These are phyloP conservation scores for Oscheius sp. DNA, from an alignment of 2,888 invertebrate species.

Conservation along the genomic window DNA sequence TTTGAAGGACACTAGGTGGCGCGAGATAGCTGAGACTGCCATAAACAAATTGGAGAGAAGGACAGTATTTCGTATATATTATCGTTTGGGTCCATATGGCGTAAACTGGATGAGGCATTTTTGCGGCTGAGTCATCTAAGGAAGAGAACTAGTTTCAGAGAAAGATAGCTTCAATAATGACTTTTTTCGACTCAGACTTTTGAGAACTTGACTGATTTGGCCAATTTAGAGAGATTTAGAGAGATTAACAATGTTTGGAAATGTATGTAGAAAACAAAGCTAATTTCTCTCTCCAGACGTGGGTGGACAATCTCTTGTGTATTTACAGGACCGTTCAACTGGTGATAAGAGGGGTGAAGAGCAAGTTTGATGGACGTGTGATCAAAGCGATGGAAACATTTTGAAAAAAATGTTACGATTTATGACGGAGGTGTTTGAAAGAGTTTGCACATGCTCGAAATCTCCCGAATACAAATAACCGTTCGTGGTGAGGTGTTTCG, in stretches of 20 bases:
- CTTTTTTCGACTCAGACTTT: too few relatives aligned
- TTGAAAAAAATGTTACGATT: slow-evolving; percentile 3
- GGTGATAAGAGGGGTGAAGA: background rate
- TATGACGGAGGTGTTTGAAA: slow-evolving; percentile 4
- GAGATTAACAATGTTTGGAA: too few relatives aligned
- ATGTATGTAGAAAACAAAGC: too few relatives aligned
- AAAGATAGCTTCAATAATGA: too few relatives aligned
- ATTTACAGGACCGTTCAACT: slow-evolving; percentile 3
- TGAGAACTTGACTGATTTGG: too few relatives aligned
- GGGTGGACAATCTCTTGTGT: background rate
- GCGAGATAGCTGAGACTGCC: slow-evolving; percentile 16
- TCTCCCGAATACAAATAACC: slow-evolving; percentile 17
- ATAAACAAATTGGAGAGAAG: slow-evolving; percentile 11
- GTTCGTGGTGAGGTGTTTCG: background rate
- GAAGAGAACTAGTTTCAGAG: too few relatives aligned
- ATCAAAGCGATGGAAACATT: background rate
- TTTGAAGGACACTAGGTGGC: slow-evolving; percentile 11
- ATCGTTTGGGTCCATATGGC: too few relatives aligned
- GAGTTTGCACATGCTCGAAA: slow-evolving; percentile 23
- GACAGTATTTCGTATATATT: background rate
- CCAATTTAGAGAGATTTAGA: too few relatives aligned
- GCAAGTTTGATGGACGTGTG: background rate
- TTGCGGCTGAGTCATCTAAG: too few relatives aligned
- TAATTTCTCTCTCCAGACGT: too few relatives aligned
- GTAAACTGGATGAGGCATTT: too few relatives aligned